Conservation (phyloP, 2,888 invertebrate species). For the Lordiphosa andalusiaca region DNA sequence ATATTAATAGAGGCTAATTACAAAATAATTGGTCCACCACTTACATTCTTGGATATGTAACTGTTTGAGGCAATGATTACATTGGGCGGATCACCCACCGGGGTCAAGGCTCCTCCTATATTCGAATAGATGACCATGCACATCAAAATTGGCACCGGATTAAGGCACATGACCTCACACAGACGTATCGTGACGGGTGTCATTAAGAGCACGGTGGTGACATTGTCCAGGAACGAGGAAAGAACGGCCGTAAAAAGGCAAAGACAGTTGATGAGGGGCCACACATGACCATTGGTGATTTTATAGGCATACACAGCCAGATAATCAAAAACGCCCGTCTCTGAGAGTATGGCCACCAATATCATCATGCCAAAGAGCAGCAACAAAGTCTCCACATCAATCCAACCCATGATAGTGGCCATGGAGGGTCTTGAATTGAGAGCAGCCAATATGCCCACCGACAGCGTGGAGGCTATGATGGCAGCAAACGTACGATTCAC, state of each 20-base stretch:
- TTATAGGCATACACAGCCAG: constrained; percentile 86
- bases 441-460: constrained; percentile 86
- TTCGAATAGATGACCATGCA: constrained; percentile 94
- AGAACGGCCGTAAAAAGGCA: constrained; percentile 86
- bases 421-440: constrained; percentile 86
- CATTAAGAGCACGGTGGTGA: constrained; percentile 88
- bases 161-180: constrained; percentile 93
- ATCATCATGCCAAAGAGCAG: constrained; percentile 91
- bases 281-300: constrained; percentile 86
- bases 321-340: constrained; percentile 90
- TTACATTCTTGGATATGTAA: constrained; percentile 79
- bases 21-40: constrained; percentile 9
- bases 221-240: constrained; percentile 89
- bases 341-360: constrained; percentile 87
- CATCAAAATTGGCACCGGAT: constrained; percentile 93
- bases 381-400: constrained; percentile 87
- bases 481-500: constrained; percentile 88
- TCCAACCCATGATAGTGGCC: constrained; percentile 87
- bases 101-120: constrained; percentile 94
- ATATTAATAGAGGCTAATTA: too few species aligned
- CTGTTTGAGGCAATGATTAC: constrained; percentile 80
- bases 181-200: constrained; percentile 90
- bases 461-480: constrained; percentile 86
- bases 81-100: constrained; percentile 93
- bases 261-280: constrained; percentile 87